phyloP scores from a whole-genome alignment of 2,888 invertebrate species.

The Lochmaea capreae region DNA sequence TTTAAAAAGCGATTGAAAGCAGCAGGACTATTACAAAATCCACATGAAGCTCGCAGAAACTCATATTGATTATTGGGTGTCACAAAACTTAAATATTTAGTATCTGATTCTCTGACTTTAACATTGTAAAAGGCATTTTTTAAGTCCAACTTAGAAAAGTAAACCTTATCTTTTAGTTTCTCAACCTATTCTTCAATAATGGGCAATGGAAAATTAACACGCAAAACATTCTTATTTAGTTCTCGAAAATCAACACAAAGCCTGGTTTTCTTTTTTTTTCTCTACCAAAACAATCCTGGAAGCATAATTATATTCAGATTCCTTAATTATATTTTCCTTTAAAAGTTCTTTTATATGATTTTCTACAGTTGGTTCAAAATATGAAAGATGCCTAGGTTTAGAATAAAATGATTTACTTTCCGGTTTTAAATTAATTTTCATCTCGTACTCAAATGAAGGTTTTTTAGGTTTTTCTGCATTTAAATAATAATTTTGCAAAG shows the following conservation, averaged over 20 bases:
- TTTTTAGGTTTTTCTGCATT: background rate
- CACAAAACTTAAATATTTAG: too few species aligned
- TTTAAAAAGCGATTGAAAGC: too few species aligned
- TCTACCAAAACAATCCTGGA: constrained; percentile 4
- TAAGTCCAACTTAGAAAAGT: background rate
- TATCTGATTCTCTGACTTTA: too few species aligned
- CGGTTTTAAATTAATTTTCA: background rate
- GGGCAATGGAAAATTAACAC: constrained; percentile 1
- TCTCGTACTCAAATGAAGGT: background rate
- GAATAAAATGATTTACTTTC: background rate
- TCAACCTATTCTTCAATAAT: constrained; percentile 4
- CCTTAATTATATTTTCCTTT: background rate
- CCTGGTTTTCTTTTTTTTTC: background rate
- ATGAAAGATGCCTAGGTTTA: constrained; percentile 2
- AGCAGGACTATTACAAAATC: too few species aligned
- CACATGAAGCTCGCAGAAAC: too few species aligned
- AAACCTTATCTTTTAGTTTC: constrained; percentile 1
- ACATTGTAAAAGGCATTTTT: background rate
- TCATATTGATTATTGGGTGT: too few species aligned
- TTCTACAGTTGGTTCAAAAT: background rate
- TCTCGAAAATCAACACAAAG: background rate
- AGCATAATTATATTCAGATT: constrained; percentile 2
- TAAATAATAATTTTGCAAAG: background rate
- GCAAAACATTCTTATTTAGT: background rate
- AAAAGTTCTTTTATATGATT: background rate